Percentiles rank a stretch among this genome's conserved stretches.
Conservation (phyloP, 2,113 vertebrate genomes). For the Diadophis punctatus region DNA sequence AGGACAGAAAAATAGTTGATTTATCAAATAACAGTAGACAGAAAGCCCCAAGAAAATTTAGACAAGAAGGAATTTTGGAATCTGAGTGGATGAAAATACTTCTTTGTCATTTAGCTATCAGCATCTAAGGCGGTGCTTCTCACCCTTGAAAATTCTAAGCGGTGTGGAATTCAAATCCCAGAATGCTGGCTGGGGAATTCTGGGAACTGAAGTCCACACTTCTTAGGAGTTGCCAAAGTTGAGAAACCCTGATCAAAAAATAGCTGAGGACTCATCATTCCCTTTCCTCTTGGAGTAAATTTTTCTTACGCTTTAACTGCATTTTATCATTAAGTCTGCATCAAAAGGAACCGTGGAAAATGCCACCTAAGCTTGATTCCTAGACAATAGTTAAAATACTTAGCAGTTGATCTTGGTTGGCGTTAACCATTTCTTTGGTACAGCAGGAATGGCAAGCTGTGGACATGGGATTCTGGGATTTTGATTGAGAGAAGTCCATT, state of each 20-base stretch:
- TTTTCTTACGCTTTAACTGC: not conserved
- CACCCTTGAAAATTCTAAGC: not conserved
- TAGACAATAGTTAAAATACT: not conserved
- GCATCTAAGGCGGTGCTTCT: not conserved
- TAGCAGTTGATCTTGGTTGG: not conserved
- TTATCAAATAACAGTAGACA: conserved; percentile 41
- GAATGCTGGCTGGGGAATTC: not conserved
- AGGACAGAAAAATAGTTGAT: conserved; percentile 44
- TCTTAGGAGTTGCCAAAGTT: not conserved
- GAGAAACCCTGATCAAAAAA: not conserved
- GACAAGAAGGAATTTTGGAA: not conserved
- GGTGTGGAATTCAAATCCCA: not conserved
- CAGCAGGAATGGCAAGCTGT: not conserved
- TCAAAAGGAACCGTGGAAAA: not conserved
- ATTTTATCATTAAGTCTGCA: not conserved
- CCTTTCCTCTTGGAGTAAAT: not conserved
- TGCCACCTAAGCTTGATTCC: not conserved
- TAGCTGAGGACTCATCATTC: no score
- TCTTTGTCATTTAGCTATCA: not conserved
- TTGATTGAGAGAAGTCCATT: not conserved
- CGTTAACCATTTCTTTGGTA: not conserved
- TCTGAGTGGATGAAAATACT: not conserved
- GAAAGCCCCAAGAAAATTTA: conserved; percentile 32
- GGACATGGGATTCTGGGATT: not conserved
- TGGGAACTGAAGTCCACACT: not conserved